Base-by-base conservation (phyloP, 2,888 invertebrate genomes). In the Cataglyphis livida region DNA sequence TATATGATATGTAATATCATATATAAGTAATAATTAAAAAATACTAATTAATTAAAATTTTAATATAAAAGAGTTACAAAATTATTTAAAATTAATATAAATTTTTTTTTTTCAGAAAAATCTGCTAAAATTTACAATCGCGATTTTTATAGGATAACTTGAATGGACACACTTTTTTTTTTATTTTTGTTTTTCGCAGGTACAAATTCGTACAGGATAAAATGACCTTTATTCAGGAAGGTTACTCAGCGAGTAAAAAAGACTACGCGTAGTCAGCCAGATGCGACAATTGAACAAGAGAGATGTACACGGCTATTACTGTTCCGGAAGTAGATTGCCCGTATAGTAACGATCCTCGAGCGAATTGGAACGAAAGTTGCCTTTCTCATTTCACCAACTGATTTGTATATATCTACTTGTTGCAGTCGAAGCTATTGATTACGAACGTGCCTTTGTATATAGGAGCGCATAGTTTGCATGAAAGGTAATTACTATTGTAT, bases 401-500 rank as follows among this genome's bases (percentile, higher is more conserved):
- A 48, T 75, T 84, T 61, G 68, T 74, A 74, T 44, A 79, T 59
- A 44, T 81, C 85, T 70, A 86, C 64, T 86, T 85, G 79, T 85
- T 83, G 66, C 81, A 65, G 83, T 62, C 57, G 48, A 54, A 59
- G 65, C 61, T 85, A 62, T 82, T 83, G 79, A 82, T 86, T 86
- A 74, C 75, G 59, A 57, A 35, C 57, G 41, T 21, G 44, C 44
- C 51, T 64, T 81, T 84, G 81, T 61, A 61, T n/a, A 7, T 51
- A 18, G 54, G 35, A 70, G 70, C 48, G 68, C 68, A 74, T 65
- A 81, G 74, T 81, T 81, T 65, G 75, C 62, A 64, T 59, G 51
- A 65, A 61, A 79, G 78, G 78, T 79, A 79, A 79, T 79, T 79
- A 79, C 78, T 70, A 79, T 70, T 79, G 59, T 79, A 79, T 32